phyloP scores from a whole-genome alignment of 1,140 invertebrate genomes.

The Tetraneura akinire region DNA sequence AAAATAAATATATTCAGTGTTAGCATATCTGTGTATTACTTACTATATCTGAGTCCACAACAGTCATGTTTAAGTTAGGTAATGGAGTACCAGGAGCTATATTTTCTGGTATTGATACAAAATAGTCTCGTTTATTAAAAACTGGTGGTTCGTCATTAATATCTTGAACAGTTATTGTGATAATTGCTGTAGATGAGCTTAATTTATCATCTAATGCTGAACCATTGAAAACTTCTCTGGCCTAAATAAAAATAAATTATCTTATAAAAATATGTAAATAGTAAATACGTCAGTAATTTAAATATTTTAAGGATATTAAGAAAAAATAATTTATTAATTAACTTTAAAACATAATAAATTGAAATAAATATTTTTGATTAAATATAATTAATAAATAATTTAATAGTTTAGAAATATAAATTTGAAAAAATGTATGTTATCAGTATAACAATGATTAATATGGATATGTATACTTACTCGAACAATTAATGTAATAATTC shows the following conservation, averaged over 20 bases:
- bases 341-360: too few relatives aligned
- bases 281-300: too few relatives aligned
- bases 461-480: conserved; percentile 61
- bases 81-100: conserved; percentile 78
- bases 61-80: conserved; percentile 80
- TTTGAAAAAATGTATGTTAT: too few relatives aligned
- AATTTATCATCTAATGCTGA: conserved; percentile 67
- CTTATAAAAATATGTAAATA: conserved; percentile 9
- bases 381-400: too few relatives aligned
- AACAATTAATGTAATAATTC: conserved; percentile 73
- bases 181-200: conserved; percentile 69
- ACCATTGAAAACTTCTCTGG: conserved; percentile 75
- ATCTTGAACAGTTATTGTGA: conserved; percentile 84
- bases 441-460: too few relatives aligned
- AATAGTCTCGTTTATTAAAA: conserved; percentile 80
- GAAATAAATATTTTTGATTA: too few relatives aligned
- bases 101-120: conserved; percentile 79
- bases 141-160: conserved; percentile 91
- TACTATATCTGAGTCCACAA: conserved; percentile 83
- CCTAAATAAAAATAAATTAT: conserved; percentile 60
- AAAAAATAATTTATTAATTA: too few relatives aligned
- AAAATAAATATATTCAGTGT: not conserved
- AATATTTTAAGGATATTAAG: conserved; percentile 9
- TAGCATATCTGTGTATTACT: conserved; percentile 57
- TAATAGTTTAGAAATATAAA: not conserved